Evolutionary conservation across 2,113 vertebrate genomes (phyloP).

Genomic region (Bucco capensis): DNA sequence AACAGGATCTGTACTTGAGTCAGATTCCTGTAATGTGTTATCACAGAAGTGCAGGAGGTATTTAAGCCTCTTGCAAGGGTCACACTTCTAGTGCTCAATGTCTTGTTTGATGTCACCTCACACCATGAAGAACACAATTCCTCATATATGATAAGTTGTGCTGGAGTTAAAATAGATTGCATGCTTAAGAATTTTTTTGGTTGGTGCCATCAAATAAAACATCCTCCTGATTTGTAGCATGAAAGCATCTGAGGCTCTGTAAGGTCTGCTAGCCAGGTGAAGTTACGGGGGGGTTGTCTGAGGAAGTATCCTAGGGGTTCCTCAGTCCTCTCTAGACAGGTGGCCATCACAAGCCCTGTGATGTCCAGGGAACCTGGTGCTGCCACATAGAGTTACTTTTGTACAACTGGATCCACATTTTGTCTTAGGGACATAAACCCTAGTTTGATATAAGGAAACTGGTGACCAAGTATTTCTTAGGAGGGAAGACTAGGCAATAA

Average conservation of each 20-base stretch:
- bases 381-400: not conserved
- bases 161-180: not conserved
- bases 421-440: not conserved
- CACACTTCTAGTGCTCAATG: not conserved
- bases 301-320: not conserved
- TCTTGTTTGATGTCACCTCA: constrained; percentile 19
- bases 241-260: not conserved
- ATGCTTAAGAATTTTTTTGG: not conserved
- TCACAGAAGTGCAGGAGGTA: constrained; percentile 36
- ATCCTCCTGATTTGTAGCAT: not conserved
- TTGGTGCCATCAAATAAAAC: not conserved
- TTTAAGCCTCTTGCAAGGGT: constrained; percentile 5
- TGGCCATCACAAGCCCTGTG: not conserved
- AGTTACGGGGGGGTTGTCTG: not conserved
- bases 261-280: not conserved
- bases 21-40: not conserved
- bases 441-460: not conserved
- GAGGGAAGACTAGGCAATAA: not conserved
- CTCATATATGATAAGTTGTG: not conserved
- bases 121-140: accelerated
- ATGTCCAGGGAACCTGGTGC: not conserved
- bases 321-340: not conserved
- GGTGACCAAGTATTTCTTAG: not conserved
- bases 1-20: not conserved
- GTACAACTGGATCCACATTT: not conserved